These are phyloP conservation scores for Ctenicera cuprea DNA, from an alignment of 2,888 invertebrate genomes.

Conservation along the genomic window DNA sequence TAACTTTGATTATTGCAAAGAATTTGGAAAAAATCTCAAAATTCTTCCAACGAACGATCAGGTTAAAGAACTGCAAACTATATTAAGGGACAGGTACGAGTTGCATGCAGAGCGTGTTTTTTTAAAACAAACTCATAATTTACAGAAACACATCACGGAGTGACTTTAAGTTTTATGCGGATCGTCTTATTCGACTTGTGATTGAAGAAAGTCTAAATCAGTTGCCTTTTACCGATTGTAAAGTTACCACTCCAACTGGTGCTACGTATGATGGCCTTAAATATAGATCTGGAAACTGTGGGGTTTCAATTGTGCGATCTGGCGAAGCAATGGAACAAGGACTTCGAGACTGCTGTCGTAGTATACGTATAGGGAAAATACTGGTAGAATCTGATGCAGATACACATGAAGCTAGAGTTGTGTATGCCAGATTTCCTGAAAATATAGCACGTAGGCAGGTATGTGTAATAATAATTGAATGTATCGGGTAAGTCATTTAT, in stretches of 20 bases:
- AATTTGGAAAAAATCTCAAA: constrained; percentile 80
- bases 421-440: constrained; percentile 98
- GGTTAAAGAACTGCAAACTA: constrained; percentile 89
- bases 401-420: constrained; percentile 96
- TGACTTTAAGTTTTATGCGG: constrained; percentile 99
- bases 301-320: constrained; percentile 96
- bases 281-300: constrained; percentile 98
- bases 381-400: constrained; percentile 97
- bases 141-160: constrained; percentile 91
- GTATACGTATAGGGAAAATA: constrained; percentile 98
- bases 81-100: constrained; percentile 88
- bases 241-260: constrained; percentile 95
- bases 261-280: constrained; percentile 93
- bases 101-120: background rate
- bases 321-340: constrained; percentile 80
- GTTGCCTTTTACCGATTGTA: constrained; percentile 93
- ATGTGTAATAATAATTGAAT: constrained; percentile 20
- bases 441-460: constrained; percentile 89
- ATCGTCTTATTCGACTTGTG: constrained; percentile 96
- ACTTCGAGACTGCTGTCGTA: constrained; percentile 96
- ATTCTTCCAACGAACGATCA: constrained; percentile 85
- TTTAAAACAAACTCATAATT: constrained; percentile 62
- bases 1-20: constrained; percentile 71
- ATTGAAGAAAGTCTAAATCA: constrained; percentile 99
- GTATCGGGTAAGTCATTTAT: background rate